These are phyloP conservation scores for Stenichneumon culpator DNA, from an alignment of 2,888 invertebrate species.

Conservation along the genomic window DNA sequence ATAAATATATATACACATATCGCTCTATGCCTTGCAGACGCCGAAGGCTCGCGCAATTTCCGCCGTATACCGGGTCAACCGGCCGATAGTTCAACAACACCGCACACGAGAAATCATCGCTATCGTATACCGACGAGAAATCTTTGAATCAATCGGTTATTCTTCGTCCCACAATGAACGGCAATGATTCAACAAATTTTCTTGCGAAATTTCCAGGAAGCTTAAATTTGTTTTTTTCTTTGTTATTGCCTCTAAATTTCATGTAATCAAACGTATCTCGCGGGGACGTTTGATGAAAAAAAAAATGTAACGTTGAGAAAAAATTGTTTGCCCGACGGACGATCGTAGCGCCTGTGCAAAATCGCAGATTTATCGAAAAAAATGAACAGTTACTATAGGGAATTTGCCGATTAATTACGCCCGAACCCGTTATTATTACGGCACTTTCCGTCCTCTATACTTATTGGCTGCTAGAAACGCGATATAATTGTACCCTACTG, in stretches of 20 bases:
- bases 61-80: slow-evolving; percentile 14
- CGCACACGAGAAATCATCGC: not conserved
- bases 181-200: not conserved
- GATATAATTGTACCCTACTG: slow-evolving; percentile 18
- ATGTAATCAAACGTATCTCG: not conserved
- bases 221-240: not conserved
- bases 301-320: not conserved
- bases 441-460: not conserved
- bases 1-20: not conserved
- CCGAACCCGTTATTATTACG: slow-evolving; percentile 22
- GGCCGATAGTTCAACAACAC: slow-evolving; percentile 10
- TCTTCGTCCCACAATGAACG: not conserved
- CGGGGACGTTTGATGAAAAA: too few relatives aligned
- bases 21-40: not conserved
- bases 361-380: not conserved
- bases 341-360: not conserved
- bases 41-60: not conserved
- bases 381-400: slow-evolving; percentile 5
- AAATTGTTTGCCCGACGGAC: not conserved
- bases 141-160: not conserved
- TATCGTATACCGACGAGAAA: not conserved
- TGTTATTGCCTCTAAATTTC: not conserved
- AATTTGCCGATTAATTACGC: slow-evolving; percentile 12
- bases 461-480: not conserved
- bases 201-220: too few relatives aligned